Evolutionary conservation across 2,113 vertebrate genomes (phyloP).

Genomic region (Raja brachyura): DNA sequence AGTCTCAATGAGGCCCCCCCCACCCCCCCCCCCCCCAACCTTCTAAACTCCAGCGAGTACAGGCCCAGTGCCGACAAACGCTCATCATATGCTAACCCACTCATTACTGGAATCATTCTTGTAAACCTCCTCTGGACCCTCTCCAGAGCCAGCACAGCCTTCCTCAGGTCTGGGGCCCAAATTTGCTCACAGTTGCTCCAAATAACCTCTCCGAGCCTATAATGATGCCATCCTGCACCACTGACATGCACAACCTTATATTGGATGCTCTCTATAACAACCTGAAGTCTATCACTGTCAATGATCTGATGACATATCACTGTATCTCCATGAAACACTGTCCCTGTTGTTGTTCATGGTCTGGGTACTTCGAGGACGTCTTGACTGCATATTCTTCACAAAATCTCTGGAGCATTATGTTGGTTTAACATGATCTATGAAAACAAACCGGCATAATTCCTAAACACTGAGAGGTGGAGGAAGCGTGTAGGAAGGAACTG

Average conservation of each 20-base stretch:
- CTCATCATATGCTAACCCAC: too few species aligned
- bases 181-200: too few species aligned
- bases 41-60: too few species aligned
- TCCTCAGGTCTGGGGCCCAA: too few species aligned
- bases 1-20: too few species aligned
- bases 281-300: neutral
- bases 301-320: neutral
- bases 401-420: neutral
- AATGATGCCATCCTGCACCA: neutral
- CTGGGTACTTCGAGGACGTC: neutral
- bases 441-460: neutral
- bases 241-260: neutral
- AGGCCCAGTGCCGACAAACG: too few species aligned
- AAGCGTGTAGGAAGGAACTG: too few species aligned
- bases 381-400: neutral
- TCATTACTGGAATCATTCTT: too few species aligned
- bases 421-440: neutral
- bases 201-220: neutral
- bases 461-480: too few species aligned
- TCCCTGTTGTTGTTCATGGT: neutral
- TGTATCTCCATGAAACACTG: neutral
- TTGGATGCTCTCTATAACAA: neutral
- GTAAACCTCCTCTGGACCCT: too few species aligned
- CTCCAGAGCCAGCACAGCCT: too few species aligned
- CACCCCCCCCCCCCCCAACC: too few species aligned